These are phyloP conservation scores for Muraenolepis orangiensis DNA, from an alignment of 2,797 vertebrate genomes.

Conservation along the genomic window DNA sequence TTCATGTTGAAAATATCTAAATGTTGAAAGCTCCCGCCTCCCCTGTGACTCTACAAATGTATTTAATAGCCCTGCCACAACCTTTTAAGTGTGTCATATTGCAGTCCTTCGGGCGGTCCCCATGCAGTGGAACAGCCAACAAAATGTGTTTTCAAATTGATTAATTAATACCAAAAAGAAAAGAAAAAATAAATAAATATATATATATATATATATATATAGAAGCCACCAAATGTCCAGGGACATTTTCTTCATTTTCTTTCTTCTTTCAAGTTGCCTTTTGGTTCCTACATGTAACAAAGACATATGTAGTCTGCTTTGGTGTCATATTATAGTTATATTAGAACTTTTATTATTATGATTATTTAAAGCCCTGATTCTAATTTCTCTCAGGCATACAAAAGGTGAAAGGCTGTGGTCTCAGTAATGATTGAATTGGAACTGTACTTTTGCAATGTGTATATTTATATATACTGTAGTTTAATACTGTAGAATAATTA, in stretches of 20 bases:
- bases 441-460: slow-evolving; percentile 46
- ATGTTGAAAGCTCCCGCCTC: not conserved
- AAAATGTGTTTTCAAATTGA: slow-evolving; percentile 16
- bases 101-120: not conserved
- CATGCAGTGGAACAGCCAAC: not conserved
- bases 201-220: no score
- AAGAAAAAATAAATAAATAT: no score
- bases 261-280: slow-evolving; percentile 21
- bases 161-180: not conserved
- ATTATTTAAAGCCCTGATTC: not conserved
- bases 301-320: not conserved
- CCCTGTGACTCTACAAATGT: no score
- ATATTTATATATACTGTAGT: slow-evolving; percentile 52
- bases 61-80: not conserved
- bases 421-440: slow-evolving; percentile 19
- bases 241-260: not conserved
- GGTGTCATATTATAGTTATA: slow-evolving; percentile 1
- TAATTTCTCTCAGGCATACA: not conserved
- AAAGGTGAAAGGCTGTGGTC: not conserved
- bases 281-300: not conserved
- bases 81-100: not conserved
- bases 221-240: slow-evolving; percentile 5
- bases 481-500: slow-evolving; percentile 45
- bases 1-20: not conserved
- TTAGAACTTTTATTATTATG: not conserved